Base-by-base conservation (phyloP, 2,888 invertebrate species). In the Drosophila mettleri region DNA sequence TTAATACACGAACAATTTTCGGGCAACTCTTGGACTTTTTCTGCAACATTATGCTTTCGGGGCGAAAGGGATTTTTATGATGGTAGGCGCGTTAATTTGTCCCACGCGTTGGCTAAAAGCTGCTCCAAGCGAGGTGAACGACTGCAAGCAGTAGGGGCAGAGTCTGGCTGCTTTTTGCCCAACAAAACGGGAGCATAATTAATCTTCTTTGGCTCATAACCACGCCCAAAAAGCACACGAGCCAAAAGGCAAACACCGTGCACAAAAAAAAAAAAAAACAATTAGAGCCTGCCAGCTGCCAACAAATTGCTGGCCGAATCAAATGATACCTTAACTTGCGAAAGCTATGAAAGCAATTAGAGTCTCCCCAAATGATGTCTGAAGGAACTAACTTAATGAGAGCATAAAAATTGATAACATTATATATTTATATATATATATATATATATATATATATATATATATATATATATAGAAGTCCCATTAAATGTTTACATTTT, bases 181-280 rank as follows among this genome's bases (percentile, higher is more conserved):
- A 55, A 53, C 38, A 59, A 53, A 64, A 59, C 70, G 53, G 48
- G 38, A 60, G 57, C 67, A 68, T 64, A 82, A 82, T 82, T 86
- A 86, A 77, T 82, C 83, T 86, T 77, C 55, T 81, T 55, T 57
- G 39, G 57, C 41, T 64, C 63, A 64, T 69, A 55, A 48, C 59
- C 70, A 41, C 69, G 36, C 54, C n/a, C 10, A 18, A 10, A 18
- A 2, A 49, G 29, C 29, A 27, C 51, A 53, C n/a, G 18, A 18
- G 24, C 59, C 46, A 48, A 62, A 36, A 53, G 34, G 27, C 62
- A 62, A 46, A 48, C 45, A 65, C 41, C 18, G 20, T 27, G 1
- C 36, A 22, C 22, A 29, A 8, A 51, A 18, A 31, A 38, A 18
- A 31, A 38, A 27, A 10, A 43, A 49, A 62, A 61, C 61, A 61